Evolutionary conservation across 2,113 vertebrate species (phyloP).

Genomic region (Scomber scombrus): DNA sequence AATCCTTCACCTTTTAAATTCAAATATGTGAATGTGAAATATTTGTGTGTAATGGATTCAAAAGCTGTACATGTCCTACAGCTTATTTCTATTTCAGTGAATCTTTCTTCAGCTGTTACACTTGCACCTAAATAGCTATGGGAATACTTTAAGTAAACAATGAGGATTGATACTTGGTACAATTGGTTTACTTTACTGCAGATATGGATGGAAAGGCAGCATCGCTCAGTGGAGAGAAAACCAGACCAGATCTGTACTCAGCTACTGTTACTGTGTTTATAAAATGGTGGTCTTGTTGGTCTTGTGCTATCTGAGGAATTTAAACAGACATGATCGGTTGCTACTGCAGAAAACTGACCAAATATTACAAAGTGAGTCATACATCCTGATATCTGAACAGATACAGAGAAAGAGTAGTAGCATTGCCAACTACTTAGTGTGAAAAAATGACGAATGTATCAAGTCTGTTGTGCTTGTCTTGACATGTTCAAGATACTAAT

Average conservation of each 20-base stretch:
- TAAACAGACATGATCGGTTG: not conserved
- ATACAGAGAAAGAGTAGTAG: constrained; percentile 6
- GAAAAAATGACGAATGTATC: constrained; percentile 2
- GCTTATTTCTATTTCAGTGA: too few species aligned
- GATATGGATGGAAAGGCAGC: not conserved
- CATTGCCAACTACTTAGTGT: not conserved
- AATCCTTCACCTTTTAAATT: too few species aligned
- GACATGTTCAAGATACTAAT: not conserved
- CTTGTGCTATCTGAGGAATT: not conserved
- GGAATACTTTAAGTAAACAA: too few species aligned
- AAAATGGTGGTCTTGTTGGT: constrained; percentile 9
- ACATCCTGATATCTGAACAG: not conserved
- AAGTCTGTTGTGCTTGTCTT: constrained; percentile 6
- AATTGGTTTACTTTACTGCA: not conserved
- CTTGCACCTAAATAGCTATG: too few species aligned
- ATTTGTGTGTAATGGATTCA: too few species aligned
- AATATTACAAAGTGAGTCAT: constrained; percentile 27
- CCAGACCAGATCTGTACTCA: not conserved
- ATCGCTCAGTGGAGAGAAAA: not conserved
- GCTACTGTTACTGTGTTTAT: not conserved
- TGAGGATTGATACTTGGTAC: too few species aligned
- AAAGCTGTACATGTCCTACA: too few species aligned
- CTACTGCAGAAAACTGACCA: not conserved
- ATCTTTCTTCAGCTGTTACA: too few species aligned
- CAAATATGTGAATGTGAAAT: too few species aligned